A percentile compares a stretch with the other conserved stretches of the same genome.
Evolutionary conservation across 2,888 invertebrate species (phyloP).

Genomic region (Tenthredo scrophulariae): DNA sequence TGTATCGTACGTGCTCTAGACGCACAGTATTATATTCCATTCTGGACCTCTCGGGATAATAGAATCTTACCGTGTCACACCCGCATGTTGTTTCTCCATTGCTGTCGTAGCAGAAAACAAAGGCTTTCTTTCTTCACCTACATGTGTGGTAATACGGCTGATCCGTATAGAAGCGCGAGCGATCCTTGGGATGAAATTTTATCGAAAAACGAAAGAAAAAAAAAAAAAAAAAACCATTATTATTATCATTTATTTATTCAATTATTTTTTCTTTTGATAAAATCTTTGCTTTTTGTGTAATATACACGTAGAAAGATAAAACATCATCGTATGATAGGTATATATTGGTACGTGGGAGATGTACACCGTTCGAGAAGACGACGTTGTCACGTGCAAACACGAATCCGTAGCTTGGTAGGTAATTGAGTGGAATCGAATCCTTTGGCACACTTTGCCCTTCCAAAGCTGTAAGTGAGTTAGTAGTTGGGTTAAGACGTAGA

Average conservation of each 20-base stretch:
- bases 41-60: slow-evolving; percentile 20
- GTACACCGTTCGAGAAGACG: neutral
- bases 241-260: neutral
- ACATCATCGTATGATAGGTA: neutral
- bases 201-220: neutral
- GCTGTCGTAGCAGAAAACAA: slow-evolving; percentile 18
- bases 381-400: slow-evolving; percentile 49
- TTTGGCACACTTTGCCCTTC: slow-evolving; percentile 44
- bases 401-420: slow-evolving; percentile 44
- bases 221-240: neutral
- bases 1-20: neutral
- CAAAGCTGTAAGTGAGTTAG: slow-evolving; percentile 49
- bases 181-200: neutral
- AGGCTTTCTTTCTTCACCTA: neutral
- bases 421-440: slow-evolving; percentile 54
- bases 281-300: neutral
- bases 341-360: neutral
- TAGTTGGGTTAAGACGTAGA: slow-evolving; percentile 50
- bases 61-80: slow-evolving; percentile 28
- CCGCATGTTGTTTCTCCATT: slow-evolving; percentile 27
- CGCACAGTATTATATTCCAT: slow-evolving; percentile 23
- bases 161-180: neutral
- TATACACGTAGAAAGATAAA: neutral
- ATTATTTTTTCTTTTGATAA: neutral
- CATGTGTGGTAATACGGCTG: neutral